Base-by-base conservation (phyloP, 2,888 invertebrate species). In the Callosobruchus maculatus region DNA sequence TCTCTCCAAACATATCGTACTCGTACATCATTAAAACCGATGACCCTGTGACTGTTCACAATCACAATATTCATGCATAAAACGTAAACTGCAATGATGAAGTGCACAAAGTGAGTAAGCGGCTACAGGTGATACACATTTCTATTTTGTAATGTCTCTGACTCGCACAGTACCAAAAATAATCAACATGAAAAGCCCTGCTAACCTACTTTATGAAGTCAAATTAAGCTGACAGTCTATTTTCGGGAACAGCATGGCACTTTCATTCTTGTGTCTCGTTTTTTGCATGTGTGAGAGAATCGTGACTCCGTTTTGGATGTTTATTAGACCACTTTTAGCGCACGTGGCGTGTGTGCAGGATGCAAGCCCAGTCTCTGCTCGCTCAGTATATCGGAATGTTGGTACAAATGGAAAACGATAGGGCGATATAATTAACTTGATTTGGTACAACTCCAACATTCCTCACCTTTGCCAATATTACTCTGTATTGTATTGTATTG, bases 171-270 rank as follows among this genome's bases (percentile, higher is more conserved):
- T 49, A 49, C 49, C 49, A 49, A 49, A 49, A 49, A 49, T 49
- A 49, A 49, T 49, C 49, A 49, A 49, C 49, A 18, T 49, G 49
- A 49, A 49, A 49, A 49, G 68, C 68, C 68, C 68, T 68, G 68
- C 68, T 68, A 68, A 68, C 68, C 68, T 21, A 68, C 68, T 68
- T 68, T 68, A 68, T 68, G 68, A 68, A 68, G 68, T 68, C 68
- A 68, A 68, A 68, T 22, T 68, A 9, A 21, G 22, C 21, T 68
- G 68, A 68, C 21, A 68, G 20, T 68, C 68, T 68, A 68, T 68
- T 68, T 68, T 68, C 21, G 68, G 68, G 1, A n/a, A 68, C 68
- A 9, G 22, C 68, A 68, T 68, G 49, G 49, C 49, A 49, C 3
- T 49, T 49, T 49, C 49, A 49, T 49, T 49, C 49, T 49, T 49